phyloP scores from a whole-genome alignment of 92 coral and sea anemone genomes.

The Epizoanthus stellaris region DNA sequence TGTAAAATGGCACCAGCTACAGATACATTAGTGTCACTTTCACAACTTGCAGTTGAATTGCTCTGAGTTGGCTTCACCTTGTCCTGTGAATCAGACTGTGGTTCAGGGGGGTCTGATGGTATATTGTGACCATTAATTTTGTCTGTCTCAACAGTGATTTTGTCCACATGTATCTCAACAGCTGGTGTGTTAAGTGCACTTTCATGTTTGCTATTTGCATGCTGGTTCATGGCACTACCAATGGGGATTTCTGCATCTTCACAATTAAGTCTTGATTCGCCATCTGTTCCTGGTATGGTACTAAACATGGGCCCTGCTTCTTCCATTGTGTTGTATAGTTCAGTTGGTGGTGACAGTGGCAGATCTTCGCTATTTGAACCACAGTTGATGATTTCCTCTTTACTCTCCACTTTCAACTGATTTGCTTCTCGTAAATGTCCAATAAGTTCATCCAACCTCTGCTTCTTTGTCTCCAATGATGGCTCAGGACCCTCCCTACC shows the following conservation, averaged over 20 bases:
- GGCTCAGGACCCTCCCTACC: conserved; percentile 8
- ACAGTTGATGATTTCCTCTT: conserved; percentile 26
- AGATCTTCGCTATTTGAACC: conserved; percentile 13
- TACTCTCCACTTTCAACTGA: conserved; percentile 15
- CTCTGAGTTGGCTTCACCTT: background rate
- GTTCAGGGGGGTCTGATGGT: background rate
- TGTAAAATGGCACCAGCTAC: conserved; percentile 43
- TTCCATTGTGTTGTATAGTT: conserved; percentile 23
- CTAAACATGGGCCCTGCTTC: conserved; percentile 31
- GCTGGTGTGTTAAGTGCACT: conserved; percentile 34
- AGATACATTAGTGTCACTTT: conserved; percentile 6
- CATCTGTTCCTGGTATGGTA: conserved; percentile 2
- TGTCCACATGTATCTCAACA: background rate
- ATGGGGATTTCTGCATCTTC: background rate
- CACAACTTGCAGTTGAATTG: background rate
- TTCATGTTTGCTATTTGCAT: conserved; percentile 6
- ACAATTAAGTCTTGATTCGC: background rate
- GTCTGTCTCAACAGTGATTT: background rate
- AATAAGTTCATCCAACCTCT: conserved; percentile 32
- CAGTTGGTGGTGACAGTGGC: conserved; percentile 37
- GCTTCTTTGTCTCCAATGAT: conserved; percentile 31
- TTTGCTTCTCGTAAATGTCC: conserved; percentile 44
- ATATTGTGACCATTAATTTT: background rate
- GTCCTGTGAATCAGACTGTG: conserved; percentile 3
- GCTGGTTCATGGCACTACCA: background rate